Evolutionary conservation across 2,113 vertebrate genomes (phyloP), one percentile per base, ranked within the genome.

Genomic region (Scytalopus superciliaris): DNA sequence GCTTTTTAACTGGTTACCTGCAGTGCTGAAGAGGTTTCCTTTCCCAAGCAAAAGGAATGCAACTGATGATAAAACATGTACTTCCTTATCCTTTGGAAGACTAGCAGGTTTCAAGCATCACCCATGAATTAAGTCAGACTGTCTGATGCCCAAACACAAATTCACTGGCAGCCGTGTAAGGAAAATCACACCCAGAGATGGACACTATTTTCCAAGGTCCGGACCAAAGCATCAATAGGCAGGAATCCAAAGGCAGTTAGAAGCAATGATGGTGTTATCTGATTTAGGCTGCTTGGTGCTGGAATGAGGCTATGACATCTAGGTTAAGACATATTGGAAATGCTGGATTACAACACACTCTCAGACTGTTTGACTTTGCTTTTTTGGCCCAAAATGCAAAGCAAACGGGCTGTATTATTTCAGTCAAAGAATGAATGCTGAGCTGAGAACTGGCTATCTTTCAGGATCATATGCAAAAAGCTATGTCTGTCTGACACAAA

Each of bases 281-380:
- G 44, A 49, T 27, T 18, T 17, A 6, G 19, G 3, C 4, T 12
- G 39, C 10, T 4, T 4, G 28, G 44, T 2, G 1, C 2, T 39
- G 50, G 40, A 49, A 53, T 6, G 9, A 78, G 19, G 27, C 19
- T 30, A 85, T 12, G 22, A 53, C 37, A 66, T 9, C 25, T 21
- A 37, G 25, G 27, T 52, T 55, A 42, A 59, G 33, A 37, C 16
- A 24, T 6, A 69, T 1, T 39, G 45, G 31, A 77, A 69, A 73
- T 25, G 6, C 12, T 53, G 30, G 8, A 55, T 64, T 69, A 56
- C 11, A 45, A 24, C 31, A 44, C 27, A n/a, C 17, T 37, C 44
- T 28, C 27, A 16, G 64, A 21, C 19, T 49, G 14, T 5, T 73
- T 5, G 67, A 14, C 31, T 76, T 33, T 79, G 39, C 15, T 50